These are phyloP conservation scores for Glaucidium brasilianum DNA, from an alignment of 2,113 vertebrate genomes.

Conservation along the genomic window DNA sequence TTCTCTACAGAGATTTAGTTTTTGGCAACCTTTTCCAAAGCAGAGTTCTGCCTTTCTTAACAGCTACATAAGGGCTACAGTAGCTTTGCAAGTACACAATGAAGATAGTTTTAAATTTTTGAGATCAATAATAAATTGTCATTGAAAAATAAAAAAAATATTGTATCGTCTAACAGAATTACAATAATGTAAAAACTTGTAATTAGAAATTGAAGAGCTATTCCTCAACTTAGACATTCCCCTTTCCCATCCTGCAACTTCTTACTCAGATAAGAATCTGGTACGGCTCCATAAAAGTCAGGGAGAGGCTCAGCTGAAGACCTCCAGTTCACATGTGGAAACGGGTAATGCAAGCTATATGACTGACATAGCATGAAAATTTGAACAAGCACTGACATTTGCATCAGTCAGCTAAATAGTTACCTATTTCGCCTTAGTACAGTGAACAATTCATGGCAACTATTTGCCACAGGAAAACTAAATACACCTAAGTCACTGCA, in stretches of 20 bases:
- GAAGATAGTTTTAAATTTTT: background rate
- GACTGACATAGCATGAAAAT: background rate
- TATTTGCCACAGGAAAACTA: background rate
- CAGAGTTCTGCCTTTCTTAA: conserved; percentile 8
- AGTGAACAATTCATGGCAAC: background rate
- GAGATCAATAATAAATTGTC: conserved; percentile 17
- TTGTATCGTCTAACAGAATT: conserved; percentile 23
- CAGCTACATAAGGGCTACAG: background rate
- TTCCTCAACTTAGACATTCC: background rate
- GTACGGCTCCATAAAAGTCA: background rate
- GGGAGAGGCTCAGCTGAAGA: background rate
- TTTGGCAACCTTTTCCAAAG: background rate
- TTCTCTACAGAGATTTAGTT: background rate
- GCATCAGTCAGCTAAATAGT: background rate
- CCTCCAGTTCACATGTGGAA: fast-evolving
- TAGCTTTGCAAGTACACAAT: background rate
- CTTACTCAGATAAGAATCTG: background rate
- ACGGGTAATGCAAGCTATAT: fast-evolving
- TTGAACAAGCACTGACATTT: background rate
- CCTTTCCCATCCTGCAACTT: background rate
- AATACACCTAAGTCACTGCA: background rate
- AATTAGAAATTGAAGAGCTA: background rate
- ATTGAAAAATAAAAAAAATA: background rate
- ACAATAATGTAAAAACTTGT: conserved; percentile 22
- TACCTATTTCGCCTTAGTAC: background rate